Conservation (phyloP, 1,140 invertebrate genomes). For the Orius insidiosus region DNA sequence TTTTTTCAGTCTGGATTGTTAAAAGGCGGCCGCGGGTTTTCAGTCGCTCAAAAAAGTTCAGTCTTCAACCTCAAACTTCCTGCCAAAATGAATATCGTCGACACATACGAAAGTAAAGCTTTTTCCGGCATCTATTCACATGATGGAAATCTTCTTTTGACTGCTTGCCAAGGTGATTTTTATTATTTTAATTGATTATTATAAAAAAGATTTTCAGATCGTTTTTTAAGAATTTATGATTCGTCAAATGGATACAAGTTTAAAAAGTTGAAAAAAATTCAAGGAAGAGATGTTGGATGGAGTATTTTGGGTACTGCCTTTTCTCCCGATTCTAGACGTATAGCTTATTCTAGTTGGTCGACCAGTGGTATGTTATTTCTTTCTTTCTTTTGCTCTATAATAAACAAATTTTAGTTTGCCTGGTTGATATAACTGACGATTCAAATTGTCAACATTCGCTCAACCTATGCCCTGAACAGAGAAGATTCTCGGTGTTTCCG, state of each 20-base stretch:
- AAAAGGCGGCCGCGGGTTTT: conserved; percentile 25
- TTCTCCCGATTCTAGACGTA: conserved; percentile 51
- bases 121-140: conserved; percentile 64
- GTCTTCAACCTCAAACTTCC: conserved; percentile 45
- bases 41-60: conserved; percentile 28
- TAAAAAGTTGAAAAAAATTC: conserved; percentile 35
- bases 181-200: background rate
- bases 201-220: conserved; percentile 30
- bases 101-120: conserved; percentile 44
- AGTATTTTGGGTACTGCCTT: conserved; percentile 65
- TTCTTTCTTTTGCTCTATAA: background rate
- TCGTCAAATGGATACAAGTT: conserved; percentile 34
- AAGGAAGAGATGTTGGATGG: conserved; percentile 61
- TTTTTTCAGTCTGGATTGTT: conserved; percentile 28
- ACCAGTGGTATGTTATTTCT: conserved; percentile 45
- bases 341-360: conserved; percentile 72
- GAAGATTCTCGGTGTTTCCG: conserved; percentile 63
- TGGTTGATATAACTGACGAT: conserved; percentile 49
- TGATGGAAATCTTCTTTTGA: conserved; percentile 52
- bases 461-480: conserved; percentile 39
- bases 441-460: conserved; percentile 43
- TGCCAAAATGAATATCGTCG: conserved; percentile 38
- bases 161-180: conserved; percentile 67
- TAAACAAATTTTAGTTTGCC: conserved; percentile 39
- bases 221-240: conserved; percentile 37